Evolutionary conservation across 1,140 invertebrate species (phyloP), one percentile per base, ranked within the genome.

Genomic region (Anoplophora glabripennis): DNA sequence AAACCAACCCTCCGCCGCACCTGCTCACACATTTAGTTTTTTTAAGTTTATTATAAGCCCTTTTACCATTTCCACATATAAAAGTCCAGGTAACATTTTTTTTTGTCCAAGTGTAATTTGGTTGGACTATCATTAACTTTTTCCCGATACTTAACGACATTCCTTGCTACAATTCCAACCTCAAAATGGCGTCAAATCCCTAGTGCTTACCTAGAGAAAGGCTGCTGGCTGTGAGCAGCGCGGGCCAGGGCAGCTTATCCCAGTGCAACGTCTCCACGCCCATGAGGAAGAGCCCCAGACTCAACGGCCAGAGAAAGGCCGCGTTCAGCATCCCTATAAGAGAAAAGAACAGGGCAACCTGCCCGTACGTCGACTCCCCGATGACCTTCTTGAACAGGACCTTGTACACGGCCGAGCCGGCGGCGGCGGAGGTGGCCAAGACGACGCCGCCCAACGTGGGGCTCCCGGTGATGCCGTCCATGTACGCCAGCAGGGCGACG

Each of bases 391-490:
- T 54, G 41, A 54, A 54, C 12, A 54, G 38, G 38, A 54, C 52
- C 84, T 94, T 94, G 73, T 94, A 95, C 64, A 96, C 91, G 53
- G 93, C 92, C 66, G 92, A 93, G 42, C 89, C 89, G 10, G 92
- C 91, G 44, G 92, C 92, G 44, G 93, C 89, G 17, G 89, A 85
- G 11, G 92, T 90, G 40, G 92, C 90, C 21, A 96, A 74, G n/a
- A 96, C 89, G 1, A 96, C 93, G 0, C 92, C 92, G 14, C 87
- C 89, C n/a, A 96, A 78, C 1, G 92, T 96, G 1, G 89, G 88
- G 76, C 89, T 93, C 58, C 89, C 87, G 1, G 90, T 93, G 64
- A 94, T 93, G 28, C 93, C 93, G 71, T 96, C 94, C 92, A 96
- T 96, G 68, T 97, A 97, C 7, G 93, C 94, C 57, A 96, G 80